Percentiles rank a stretch among this genome's conserved stretches.
These are phyloP conservation scores for Protobothrops mucrosquamatus DNA, from an alignment of 2,113 vertebrate species.

Conservation along the genomic window DNA sequence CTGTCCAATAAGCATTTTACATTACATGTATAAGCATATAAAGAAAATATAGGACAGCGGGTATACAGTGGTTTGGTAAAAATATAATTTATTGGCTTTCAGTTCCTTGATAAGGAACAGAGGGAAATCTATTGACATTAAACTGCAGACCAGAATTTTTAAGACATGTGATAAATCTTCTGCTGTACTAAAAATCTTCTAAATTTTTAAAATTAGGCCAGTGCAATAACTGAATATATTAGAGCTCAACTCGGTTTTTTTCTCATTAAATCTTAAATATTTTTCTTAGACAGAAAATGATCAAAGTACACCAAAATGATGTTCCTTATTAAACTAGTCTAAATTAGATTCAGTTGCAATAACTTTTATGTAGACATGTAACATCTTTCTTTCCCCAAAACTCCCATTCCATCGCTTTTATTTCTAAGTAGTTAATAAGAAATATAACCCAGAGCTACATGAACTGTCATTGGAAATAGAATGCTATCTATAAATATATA, in stretches of 20 bases:
- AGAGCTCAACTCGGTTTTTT: background rate
- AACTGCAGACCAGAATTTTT: background rate
- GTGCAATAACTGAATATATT: background rate
- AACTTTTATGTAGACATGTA: background rate
- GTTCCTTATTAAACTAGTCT: background rate
- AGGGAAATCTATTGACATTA: background rate
- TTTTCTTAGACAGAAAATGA: background rate
- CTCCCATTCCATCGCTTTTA: background rate
- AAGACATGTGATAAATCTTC: slow-evolving; percentile 33
- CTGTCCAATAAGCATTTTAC: background rate
- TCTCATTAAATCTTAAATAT: background rate
- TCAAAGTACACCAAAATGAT: background rate
- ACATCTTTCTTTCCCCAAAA: background rate
- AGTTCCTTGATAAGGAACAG: background rate
- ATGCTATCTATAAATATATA: background rate
- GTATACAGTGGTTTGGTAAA: background rate
- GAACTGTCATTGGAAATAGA: background rate
- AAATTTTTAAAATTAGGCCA: slow-evolving; percentile 3
- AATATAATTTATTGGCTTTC: background rate
- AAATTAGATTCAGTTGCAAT: background rate
- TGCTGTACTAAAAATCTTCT: background rate
- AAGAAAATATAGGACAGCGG: background rate
- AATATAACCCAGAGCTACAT: background rate
- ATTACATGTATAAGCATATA: background rate
- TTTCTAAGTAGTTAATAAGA: background rate